Conservation (phyloP, 2,113 vertebrate species). For the Stigmatopora argus region DNA sequence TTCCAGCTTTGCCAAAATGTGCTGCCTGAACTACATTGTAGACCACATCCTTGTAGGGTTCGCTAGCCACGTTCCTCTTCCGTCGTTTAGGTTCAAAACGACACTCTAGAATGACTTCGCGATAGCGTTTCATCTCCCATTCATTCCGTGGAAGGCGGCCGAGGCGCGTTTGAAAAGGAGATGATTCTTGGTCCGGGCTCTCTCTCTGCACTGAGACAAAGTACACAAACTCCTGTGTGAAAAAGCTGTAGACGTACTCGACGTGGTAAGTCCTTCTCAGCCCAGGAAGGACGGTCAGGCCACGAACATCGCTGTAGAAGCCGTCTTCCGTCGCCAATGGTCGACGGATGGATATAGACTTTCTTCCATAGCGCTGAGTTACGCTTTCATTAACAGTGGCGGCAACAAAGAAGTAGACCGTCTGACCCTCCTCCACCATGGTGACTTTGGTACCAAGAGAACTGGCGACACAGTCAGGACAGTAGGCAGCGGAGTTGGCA, state of each 20-base stretch:
- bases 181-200: constrained; percentile 40
- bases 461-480: constrained; percentile 87
- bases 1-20: constrained; percentile 73
- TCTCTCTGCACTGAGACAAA: constrained; percentile 84
- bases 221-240: constrained; percentile 75
- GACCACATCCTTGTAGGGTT: constrained; percentile 51
- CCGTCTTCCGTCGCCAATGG: constrained; percentile 78
- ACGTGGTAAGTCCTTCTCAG: constrained; percentile 76
- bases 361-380: constrained; percentile 75
- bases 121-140: constrained; percentile 74
- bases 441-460: constrained; percentile 81
- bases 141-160: constrained; percentile 75
- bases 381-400: constrained; percentile 76
- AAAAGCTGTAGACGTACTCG: constrained; percentile 83
- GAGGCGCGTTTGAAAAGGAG: constrained; percentile 76
- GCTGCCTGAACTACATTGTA: constrained; percentile 86
- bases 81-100: constrained; percentile 80
- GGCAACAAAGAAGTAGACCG: constrained; percentile 82
- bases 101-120: constrained; percentile 85
- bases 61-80: constrained; percentile 67
- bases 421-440: constrained; percentile 74
- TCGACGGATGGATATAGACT: constrained; percentile 81
- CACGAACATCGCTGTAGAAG: constrained; percentile 70
- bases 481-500: constrained; percentile 69
- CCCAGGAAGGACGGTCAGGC: constrained; percentile 77